phyloP scores from a whole-genome alignment of 2,888 invertebrate species.

The Monopis laevigella region DNA sequence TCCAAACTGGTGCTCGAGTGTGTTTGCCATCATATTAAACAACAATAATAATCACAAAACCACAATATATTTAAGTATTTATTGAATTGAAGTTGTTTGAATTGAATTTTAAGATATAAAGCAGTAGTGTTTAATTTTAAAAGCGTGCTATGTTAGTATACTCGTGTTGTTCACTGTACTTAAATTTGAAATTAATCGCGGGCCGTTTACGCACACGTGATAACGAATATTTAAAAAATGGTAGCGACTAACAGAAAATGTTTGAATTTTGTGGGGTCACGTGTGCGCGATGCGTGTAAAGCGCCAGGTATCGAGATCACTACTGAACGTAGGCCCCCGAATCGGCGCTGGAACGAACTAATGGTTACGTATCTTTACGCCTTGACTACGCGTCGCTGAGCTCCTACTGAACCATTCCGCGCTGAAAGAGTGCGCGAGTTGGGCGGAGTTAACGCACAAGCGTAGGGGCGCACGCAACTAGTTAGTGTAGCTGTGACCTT shows the following conservation, averaged over 20 bases:
- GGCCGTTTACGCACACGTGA: conserved; percentile 45
- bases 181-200: conserved; percentile 14
- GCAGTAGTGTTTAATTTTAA: too few relatives aligned
- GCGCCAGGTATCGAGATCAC: conserved; percentile 47
- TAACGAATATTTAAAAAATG: conserved; percentile 24
- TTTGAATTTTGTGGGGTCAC: conserved; percentile 27
- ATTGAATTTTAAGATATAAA: too few relatives aligned
- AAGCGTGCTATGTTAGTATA: too few relatives aligned
- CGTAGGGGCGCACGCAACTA: conserved; percentile 39
- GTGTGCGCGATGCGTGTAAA: conserved; percentile 47
- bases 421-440: conserved; percentile 44
- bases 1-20: conserved; percentile 74
- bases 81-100: too few relatives aligned
- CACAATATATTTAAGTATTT: neutral
- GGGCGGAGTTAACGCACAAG: conserved; percentile 40
- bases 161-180: too few relatives aligned
- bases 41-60: conserved; percentile 1
- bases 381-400: conserved; percentile 1
- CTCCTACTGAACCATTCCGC: neutral
- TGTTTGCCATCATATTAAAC: conserved; percentile 40
- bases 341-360: conserved; percentile 31
- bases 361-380: conserved; percentile 26
- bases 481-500: conserved; percentile 17
- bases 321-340: conserved; percentile 32
- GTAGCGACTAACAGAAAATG: conserved; percentile 14